Percentiles rank a stretch among this genome's conserved stretches.
phyloP scores from a whole-genome alignment of 2,888 invertebrate genomes.

The Colostygia pectinataria region DNA sequence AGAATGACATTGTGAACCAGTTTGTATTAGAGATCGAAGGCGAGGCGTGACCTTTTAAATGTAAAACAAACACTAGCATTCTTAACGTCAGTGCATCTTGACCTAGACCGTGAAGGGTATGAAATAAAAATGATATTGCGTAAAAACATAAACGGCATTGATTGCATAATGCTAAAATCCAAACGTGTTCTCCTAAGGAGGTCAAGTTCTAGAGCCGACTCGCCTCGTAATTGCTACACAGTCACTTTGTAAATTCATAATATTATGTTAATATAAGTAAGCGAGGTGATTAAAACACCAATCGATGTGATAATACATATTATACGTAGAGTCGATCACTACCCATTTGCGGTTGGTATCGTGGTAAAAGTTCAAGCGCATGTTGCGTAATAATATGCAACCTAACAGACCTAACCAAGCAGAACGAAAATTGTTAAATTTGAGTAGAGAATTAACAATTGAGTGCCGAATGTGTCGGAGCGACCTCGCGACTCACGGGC shows the following conservation, averaged over 20 bases:
- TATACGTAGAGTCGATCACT: conserved; percentile 14
- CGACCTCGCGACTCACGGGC: conserved; percentile 56
- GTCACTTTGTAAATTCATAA: conserved; percentile 47
- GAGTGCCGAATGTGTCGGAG: conserved; percentile 48
- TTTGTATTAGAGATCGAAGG: conserved; percentile 23
- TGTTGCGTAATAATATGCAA: conserved; percentile 50
- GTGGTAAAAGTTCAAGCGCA: conserved; percentile 29
- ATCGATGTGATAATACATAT: conserved; percentile 31
- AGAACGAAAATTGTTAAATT: conserved; percentile 20
- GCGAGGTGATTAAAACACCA: conserved; percentile 38
- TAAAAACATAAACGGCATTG: conserved; percentile 51
- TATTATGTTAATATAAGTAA: conserved; percentile 44
- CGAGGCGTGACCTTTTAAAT: conserved; percentile 32
- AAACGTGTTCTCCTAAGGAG: conserved; percentile 65
- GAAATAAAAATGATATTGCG: conserved; percentile 43
- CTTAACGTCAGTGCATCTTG: conserved; percentile 39
- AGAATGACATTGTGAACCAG: conserved; percentile 17
- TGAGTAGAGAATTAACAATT: conserved; percentile 56
- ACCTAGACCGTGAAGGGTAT: conserved; percentile 51
- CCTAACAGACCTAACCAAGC: conserved; percentile 10
- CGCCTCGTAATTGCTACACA: conserved; percentile 48
- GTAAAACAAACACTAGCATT: conserved; percentile 25
- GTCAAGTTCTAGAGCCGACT: conserved; percentile 68
- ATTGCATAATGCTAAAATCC: conserved; percentile 62
- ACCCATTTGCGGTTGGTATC: conserved; percentile 26